Evolutionary conservation across 2,797 vertebrate species (phyloP).

Genomic region (Lateolabrax maculatus): DNA sequence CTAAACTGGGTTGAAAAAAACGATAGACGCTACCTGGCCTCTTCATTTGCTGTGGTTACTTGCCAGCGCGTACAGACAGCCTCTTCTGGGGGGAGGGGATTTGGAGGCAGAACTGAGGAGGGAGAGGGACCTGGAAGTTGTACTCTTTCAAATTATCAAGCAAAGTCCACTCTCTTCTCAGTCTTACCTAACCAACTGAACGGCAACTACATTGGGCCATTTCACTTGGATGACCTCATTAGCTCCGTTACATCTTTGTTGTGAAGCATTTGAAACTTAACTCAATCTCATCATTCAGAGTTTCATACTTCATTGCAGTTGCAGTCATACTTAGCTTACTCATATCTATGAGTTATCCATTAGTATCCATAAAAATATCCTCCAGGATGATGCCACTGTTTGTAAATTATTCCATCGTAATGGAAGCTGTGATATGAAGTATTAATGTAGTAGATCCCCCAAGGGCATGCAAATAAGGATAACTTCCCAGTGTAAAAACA

Average conservation of each 20-base stretch:
- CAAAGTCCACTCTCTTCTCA: too few species aligned
- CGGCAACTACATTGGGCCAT: neutral
- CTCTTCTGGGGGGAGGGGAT: too few species aligned
- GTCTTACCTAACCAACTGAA: too few species aligned
- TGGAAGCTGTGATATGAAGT: conserved; percentile 37
- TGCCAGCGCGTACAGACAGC: too few species aligned
- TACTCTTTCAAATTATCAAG: too few species aligned
- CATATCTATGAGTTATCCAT: conserved; percentile 39
- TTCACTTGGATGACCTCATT: neutral
- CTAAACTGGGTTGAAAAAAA: too few species aligned
- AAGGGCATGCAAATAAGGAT: conserved; percentile 45
- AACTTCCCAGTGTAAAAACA: conserved; percentile 25
- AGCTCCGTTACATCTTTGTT: neutral
- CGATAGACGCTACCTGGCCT: too few species aligned
- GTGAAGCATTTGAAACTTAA: neutral
- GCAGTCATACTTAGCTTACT: conserved; percentile 11
- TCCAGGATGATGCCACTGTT: conserved; percentile 46
- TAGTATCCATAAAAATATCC: conserved; percentile 33
- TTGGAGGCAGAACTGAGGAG: too few species aligned
- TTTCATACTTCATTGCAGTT: neutral
- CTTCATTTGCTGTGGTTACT: too few species aligned
- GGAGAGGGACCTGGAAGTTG: too few species aligned
- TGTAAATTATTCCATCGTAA: conserved; percentile 51
- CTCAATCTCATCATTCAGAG: conserved; percentile 2
- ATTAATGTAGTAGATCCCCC: conserved; percentile 39